A percentile compares a stretch with the other conserved stretches of the same genome.
Evolutionary conservation across 1,140 invertebrate species (phyloP).

Genomic region (Brachionus calyciflorus): DNA sequence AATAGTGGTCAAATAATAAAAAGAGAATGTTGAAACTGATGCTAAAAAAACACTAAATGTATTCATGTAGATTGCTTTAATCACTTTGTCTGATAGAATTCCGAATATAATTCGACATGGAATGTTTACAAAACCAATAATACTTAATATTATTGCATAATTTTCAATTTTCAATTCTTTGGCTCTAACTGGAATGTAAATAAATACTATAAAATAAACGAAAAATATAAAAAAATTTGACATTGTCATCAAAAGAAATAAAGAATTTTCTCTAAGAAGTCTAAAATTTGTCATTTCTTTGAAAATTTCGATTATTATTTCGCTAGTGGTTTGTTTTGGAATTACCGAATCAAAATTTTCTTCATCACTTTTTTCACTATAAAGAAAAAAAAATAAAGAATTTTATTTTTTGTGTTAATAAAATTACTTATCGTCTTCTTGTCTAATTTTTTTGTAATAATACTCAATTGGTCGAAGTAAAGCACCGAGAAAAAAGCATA

Average conservation of each 20-base stretch:
- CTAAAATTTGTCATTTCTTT: constrained; percentile 79
- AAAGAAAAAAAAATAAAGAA: no score
- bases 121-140: constrained; percentile 63
- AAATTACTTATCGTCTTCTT: constrained; percentile 14
- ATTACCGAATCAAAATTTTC: constrained; percentile 62
- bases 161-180: constrained; percentile 47
- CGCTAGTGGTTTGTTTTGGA: not conserved
- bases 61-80: constrained; percentile 33
- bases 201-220: constrained; percentile 89
- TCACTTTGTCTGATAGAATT: constrained; percentile 62
- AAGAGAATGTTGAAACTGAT: not conserved
- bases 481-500: not conserved
- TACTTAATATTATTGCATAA: constrained; percentile 60
- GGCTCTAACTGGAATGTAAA: constrained; percentile 67
- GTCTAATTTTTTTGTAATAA: not conserved
- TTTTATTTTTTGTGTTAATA: not conserved
- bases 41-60: not conserved
- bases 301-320: constrained; percentile 60
- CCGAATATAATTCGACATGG: constrained; percentile 63
- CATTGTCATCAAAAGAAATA: constrained; percentile 83
- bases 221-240: constrained; percentile 94
- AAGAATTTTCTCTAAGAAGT: constrained; percentile 72
- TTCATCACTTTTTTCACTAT: constrained; percentile 67
- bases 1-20: constrained; percentile 9
- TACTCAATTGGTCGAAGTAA: constrained; percentile 13